Conservation (phyloP, 1,140 invertebrate species). For the Bombus pyrosoma region DNA sequence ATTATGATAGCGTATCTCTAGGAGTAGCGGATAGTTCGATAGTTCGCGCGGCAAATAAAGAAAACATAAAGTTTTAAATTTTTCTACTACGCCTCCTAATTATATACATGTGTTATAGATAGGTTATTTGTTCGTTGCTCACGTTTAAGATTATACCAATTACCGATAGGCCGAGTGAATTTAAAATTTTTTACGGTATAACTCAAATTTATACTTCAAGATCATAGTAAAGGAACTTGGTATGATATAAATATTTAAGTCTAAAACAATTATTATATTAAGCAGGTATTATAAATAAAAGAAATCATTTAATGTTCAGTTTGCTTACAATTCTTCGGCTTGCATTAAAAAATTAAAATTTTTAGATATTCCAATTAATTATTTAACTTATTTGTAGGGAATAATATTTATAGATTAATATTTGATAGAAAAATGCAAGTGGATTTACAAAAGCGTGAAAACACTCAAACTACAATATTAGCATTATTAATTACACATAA, state of each 20-base stretch:
- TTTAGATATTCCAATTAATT: neutral
- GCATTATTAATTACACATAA: constrained; percentile 58
- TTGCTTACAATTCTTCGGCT: neutral
- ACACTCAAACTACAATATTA: constrained; percentile 53
- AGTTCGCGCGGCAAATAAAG: constrained; percentile 26
- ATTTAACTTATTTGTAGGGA: neutral
- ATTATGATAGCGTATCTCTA: neutral
- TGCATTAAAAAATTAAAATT: neutral
- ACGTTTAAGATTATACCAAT: neutral
- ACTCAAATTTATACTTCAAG: neutral
- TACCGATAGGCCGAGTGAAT: neutral
- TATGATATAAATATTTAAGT: neutral
- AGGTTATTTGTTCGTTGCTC: constrained; percentile 21
- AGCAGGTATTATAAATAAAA: neutral
- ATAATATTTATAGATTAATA: neutral
- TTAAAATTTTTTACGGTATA: neutral
- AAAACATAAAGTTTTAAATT: constrained; percentile 7
- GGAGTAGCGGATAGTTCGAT: neutral
- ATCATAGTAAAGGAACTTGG: neutral
- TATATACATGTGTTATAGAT: neutral
- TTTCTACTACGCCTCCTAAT: neutral
- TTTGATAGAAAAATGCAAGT: constrained; percentile 11
- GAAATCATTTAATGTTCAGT: too few relatives aligned
- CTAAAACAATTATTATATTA: neutral
- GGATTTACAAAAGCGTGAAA: neutral